These are phyloP conservation scores for Osmerus eperlanus DNA, from an alignment of 2,113 vertebrate species.

Conservation along the genomic window DNA sequence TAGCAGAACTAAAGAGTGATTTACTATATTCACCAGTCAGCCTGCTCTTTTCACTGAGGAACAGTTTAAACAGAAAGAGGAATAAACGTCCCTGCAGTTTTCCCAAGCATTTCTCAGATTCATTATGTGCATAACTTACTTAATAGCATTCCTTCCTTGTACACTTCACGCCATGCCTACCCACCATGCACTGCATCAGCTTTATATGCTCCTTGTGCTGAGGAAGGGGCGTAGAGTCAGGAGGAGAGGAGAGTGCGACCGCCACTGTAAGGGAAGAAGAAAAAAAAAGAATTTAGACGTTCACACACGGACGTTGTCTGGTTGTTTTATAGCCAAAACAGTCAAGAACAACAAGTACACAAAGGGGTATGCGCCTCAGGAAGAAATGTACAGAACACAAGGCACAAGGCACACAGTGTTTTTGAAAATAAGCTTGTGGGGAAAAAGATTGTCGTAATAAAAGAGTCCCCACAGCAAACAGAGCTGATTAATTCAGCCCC, in stretches of 20 bases:
- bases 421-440: slow-evolving; percentile 51
- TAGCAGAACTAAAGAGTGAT: slow-evolving; percentile 65
- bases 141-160: slow-evolving; percentile 70
- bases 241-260: slow-evolving; percentile 30
- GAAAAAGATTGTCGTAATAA: slow-evolving; percentile 66
- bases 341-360: slow-evolving; percentile 26
- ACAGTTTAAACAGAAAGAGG: slow-evolving; percentile 57
- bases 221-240: slow-evolving; percentile 38
- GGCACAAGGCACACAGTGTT: slow-evolving; percentile 36
- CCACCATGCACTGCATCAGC: slow-evolving; percentile 60
- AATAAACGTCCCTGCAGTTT: slow-evolving; percentile 65
- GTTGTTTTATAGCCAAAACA: slow-evolving; percentile 40
- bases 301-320: slow-evolving; percentile 42
- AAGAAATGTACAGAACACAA: slow-evolving; percentile 26
- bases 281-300: slow-evolving; percentile 32
- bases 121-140: slow-evolving; percentile 74
- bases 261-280: background rate
- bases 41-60: slow-evolving; percentile 58
- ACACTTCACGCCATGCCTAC: slow-evolving; percentile 62
- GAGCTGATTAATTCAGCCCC: slow-evolving; percentile 84
- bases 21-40: slow-evolving; percentile 64
- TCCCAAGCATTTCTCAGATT: slow-evolving; percentile 71
- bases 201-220: slow-evolving; percentile 58
- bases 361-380: slow-evolving; percentile 26
- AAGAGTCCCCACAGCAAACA: slow-evolving; percentile 77